Percentiles rank a stretch among this genome's conserved stretches.
phyloP scores from a whole-genome alignment of 2,888 invertebrate species.

The Nematopogon swammerdamellus region DNA sequence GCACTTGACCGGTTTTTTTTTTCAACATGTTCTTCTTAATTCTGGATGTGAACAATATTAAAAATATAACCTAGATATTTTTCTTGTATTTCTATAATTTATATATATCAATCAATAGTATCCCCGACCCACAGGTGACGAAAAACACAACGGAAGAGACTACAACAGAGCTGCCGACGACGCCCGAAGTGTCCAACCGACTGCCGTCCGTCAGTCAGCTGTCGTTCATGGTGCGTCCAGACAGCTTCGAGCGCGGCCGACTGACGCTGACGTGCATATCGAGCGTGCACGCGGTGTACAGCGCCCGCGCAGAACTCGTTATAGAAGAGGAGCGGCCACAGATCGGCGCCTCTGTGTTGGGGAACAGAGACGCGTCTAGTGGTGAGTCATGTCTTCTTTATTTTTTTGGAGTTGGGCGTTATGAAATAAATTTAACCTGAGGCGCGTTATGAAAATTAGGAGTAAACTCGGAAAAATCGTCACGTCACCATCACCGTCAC shows the following conservation, averaged over 20 bases:
- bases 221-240: slow-evolving; percentile 56
- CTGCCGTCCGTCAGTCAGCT: slow-evolving; percentile 45
- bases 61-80: no score
- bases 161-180: slow-evolving; percentile 38
- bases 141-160: slow-evolving; percentile 34
- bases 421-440: background rate
- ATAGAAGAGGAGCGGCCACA: slow-evolving; percentile 71
- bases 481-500: background rate
- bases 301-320: slow-evolving; percentile 57
- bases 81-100: no score
- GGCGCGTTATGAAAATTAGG: no score
- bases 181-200: slow-evolving; percentile 38
- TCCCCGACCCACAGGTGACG: slow-evolving; percentile 30
- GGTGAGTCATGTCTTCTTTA: slow-evolving; percentile 26
- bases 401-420: background rate
- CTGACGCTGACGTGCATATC: slow-evolving; percentile 64
- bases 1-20: no score
- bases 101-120: background rate
- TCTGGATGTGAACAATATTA: no score
- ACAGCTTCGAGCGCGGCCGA: slow-evolving; percentile 64
- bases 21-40: no score
- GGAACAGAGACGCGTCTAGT: slow-evolving; percentile 60
- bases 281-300: slow-evolving; percentile 64
- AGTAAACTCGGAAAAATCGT: no score
- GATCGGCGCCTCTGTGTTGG: slow-evolving; percentile 65